A percentile compares a stretch with the other conserved stretches of the same genome.
Evolutionary conservation across 2,113 vertebrate species (phyloP).

Genomic region (Struthidea cinerea): DNA sequence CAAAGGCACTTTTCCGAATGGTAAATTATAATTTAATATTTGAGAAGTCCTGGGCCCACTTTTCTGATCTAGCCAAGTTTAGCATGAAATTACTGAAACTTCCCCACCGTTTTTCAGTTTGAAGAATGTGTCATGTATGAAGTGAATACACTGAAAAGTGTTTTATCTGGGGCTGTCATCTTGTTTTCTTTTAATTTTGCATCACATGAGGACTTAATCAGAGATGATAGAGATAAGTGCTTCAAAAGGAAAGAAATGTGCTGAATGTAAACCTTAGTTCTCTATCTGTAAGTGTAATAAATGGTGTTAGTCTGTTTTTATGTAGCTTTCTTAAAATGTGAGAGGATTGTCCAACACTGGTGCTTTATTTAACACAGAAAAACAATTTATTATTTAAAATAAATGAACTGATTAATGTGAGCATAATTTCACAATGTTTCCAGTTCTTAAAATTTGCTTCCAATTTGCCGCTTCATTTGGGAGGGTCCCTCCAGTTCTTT

Average conservation of each 20-base stretch:
- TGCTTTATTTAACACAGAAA: background rate
- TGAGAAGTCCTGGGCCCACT: background rate
- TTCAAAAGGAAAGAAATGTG: background rate
- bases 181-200: background rate
- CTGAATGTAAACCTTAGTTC: background rate
- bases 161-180: background rate
- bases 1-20: background rate
- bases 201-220: background rate
- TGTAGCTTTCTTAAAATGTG: background rate
- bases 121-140: background rate
- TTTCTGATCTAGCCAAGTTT: background rate
- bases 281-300: background rate
- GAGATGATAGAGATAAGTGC: background rate
- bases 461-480: background rate
- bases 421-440: background rate
- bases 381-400: background rate
- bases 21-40: background rate
- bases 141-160: background rate
- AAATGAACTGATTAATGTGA: background rate
- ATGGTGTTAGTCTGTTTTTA: background rate
- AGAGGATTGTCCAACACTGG: background rate
- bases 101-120: background rate
- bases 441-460: background rate
- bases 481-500: background rate
- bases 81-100: background rate